Conservation (phyloP, 2,888 invertebrate species). For the Chaetoderma sp. region DNA sequence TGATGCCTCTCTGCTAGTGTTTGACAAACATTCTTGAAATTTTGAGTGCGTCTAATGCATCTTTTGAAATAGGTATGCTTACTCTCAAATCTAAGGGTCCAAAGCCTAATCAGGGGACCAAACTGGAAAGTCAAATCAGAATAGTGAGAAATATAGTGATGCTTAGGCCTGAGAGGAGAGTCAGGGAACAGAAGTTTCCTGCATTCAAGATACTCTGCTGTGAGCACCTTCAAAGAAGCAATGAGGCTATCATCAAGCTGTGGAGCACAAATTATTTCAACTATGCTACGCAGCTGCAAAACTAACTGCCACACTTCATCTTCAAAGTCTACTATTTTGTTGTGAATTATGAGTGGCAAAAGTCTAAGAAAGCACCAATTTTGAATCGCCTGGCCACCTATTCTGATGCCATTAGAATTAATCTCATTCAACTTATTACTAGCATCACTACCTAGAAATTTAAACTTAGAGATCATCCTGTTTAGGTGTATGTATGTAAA, state of each 20-base stretch:
- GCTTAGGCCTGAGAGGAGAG: neutral
- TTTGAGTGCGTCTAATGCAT: slow-evolving; percentile 5
- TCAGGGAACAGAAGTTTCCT: neutral
- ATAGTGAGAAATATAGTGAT: slow-evolving; percentile 6
- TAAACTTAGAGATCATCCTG: too few relatives aligned
- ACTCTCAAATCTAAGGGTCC: slow-evolving; percentile 10
- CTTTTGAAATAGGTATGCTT: slow-evolving; percentile 13
- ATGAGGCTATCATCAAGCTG: neutral
- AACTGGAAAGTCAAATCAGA: slow-evolving; percentile 3
- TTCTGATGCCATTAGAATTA: neutral
- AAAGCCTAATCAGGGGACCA: slow-evolving; percentile 2
- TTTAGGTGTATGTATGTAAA: too few relatives aligned
- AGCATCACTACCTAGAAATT: too few relatives aligned
- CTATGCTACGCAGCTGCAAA: neutral
- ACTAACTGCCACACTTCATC: neutral
- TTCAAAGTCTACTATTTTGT: neutral
- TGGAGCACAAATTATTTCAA: neutral
- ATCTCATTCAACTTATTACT: too few relatives aligned
- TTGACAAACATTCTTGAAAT: slow-evolving; percentile 6
- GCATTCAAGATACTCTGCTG: neutral
- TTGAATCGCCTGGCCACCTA: slow-evolving; percentile 3
- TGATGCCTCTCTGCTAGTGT: slow-evolving; percentile 11
- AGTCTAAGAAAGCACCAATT: slow-evolving; percentile 4
- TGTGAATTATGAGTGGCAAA: neutral
- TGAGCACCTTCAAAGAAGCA: neutral